A percentile compares a stretch with the other conserved stretches of the same genome.
Conservation (phyloP, 1,140 invertebrate species). For the Orussus abietinus region DNA sequence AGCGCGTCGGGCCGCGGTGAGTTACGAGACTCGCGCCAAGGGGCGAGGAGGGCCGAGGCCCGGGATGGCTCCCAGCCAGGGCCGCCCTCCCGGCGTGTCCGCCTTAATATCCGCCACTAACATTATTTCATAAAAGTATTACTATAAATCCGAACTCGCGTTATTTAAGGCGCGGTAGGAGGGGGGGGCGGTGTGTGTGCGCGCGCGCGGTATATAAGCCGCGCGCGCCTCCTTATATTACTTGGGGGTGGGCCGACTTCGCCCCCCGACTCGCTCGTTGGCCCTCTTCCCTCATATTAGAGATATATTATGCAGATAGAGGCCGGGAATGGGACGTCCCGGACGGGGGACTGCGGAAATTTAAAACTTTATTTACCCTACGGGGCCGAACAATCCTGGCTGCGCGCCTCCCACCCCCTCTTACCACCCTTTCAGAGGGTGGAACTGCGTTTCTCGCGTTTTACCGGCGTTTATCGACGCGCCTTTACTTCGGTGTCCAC, state of each 20-base stretch:
- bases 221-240: slow-evolving; percentile 18
- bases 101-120: slow-evolving; percentile 53
- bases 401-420: not conserved
- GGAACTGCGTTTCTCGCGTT: too few species aligned
- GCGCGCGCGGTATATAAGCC: too few species aligned
- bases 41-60: slow-evolving; percentile 16
- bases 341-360: slow-evolving; percentile 31
- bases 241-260: slow-evolving; percentile 13
- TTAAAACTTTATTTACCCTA: slow-evolving; percentile 52
- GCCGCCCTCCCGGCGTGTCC: slow-evolving; percentile 36
- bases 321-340: too few species aligned
- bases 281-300: slow-evolving; percentile 28
- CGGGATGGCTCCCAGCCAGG: slow-evolving; percentile 41
- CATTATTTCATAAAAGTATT: slow-evolving; percentile 57
- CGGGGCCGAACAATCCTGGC: slow-evolving; percentile 27
- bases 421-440: too few species aligned
- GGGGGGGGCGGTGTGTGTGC: too few species aligned
- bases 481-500: too few species aligned
- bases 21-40: too few species aligned
- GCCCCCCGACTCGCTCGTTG: slow-evolving; percentile 30
- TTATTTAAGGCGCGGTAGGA: slow-evolving; percentile 52
- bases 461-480: too few species aligned
- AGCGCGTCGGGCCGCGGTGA: too few species aligned
- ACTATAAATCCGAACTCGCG: slow-evolving; percentile 54
- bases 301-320: slow-evolving; percentile 44